Percentiles rank a stretch among this genome's conserved stretches.
These are phyloP conservation scores for Habrosyne pyritoides DNA, from an alignment of 2,888 invertebrate genomes.

Conservation along the genomic window DNA sequence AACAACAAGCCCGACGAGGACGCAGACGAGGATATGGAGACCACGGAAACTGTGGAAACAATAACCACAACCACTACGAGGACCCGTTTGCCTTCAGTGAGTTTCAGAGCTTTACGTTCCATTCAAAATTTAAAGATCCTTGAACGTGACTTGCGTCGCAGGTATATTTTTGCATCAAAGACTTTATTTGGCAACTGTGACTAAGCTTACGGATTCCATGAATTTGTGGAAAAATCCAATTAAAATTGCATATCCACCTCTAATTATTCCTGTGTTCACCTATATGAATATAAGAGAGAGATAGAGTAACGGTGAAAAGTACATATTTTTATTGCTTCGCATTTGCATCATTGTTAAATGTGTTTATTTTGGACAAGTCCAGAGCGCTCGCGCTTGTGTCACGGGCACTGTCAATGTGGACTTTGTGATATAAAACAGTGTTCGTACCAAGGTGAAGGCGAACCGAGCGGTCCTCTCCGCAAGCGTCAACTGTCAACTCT, in stretches of 20 bases:
- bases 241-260: conserved; percentile 42
- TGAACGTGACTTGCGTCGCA: conserved; percentile 51
- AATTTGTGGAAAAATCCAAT: conserved; percentile 32
- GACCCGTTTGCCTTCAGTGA: conserved; percentile 59
- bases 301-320: conserved; percentile 43
- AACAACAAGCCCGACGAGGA: conserved; percentile 44
- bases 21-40: conserved; percentile 54
- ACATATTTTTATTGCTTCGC: conserved; percentile 58
- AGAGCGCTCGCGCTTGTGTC: conserved; percentile 60
- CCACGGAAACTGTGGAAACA: conserved; percentile 68
- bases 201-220: conserved; percentile 38
- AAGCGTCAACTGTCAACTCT: conserved; percentile 61
- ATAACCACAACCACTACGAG: conserved; percentile 71
- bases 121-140: conserved; percentile 26
- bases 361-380: conserved; percentile 71
- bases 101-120: conserved; percentile 33
- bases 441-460: conserved; percentile 77
- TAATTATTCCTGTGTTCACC: conserved; percentile 33
- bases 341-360: conserved; percentile 63
- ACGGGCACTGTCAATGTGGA: conserved; percentile 71
- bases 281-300: conserved; percentile 33
- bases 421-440: conserved; percentile 70
- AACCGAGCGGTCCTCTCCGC: conserved; percentile 40
- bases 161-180: conserved; percentile 54
- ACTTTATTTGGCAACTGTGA: conserved; percentile 44